A percentile compares a stretch with the other conserved stretches of the same genome.
Conservation (phyloP, 2,113 vertebrate genomes). For the Neolamprologus ventralis region DNA sequence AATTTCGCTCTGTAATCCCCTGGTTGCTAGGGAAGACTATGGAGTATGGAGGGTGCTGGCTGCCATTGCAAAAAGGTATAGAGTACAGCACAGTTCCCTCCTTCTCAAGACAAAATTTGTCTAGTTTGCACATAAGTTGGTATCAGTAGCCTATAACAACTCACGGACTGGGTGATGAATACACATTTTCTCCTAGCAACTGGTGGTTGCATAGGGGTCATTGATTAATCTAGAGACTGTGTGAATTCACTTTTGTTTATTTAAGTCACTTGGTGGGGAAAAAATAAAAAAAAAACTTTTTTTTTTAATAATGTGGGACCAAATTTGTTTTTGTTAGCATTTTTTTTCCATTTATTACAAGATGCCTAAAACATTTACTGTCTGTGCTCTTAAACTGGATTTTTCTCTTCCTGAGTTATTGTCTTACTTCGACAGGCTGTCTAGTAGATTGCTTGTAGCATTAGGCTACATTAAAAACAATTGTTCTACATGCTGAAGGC, state of each 20-base stretch:
- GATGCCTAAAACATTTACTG: background rate
- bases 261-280: background rate
- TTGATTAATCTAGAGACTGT: background rate
- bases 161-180: background rate
- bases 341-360: background rate
- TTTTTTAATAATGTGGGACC: background rate
- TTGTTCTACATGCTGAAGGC: background rate
- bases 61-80: background rate
- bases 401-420: background rate
- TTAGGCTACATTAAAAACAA: background rate
- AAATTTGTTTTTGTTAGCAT: background rate
- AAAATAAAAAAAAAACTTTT: rapidly evolving
- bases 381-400: background rate
- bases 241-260: background rate
- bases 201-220: background rate
- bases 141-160: background rate
- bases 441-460: background rate
- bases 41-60: background rate
- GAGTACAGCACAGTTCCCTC: background rate
- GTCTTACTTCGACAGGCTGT: background rate
- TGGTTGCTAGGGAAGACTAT: background rate
- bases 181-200: background rate
- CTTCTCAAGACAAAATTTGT: background rate
- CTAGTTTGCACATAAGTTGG: background rate
- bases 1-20: background rate